Evolutionary conservation across 1,140 invertebrate species (phyloP).

Genomic region (Plectrocnemia conspersa): DNA sequence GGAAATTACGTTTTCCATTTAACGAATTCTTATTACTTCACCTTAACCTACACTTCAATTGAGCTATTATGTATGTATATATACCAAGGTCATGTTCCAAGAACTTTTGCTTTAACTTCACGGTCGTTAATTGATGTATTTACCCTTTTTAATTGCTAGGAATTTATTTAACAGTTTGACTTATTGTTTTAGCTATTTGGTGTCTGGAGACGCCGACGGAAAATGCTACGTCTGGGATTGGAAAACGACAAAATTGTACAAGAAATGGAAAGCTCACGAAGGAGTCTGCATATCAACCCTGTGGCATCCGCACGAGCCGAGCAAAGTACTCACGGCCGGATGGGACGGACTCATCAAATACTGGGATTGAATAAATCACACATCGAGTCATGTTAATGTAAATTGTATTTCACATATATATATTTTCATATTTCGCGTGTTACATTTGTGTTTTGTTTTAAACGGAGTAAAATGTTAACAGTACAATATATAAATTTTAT

Average conservation of each 20-base stretch:
- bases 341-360: slow-evolving; percentile 99
- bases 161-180: slow-evolving; percentile 21
- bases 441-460: too few relatives aligned
- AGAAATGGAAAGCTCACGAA: slow-evolving; percentile 99
- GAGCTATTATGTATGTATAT: slow-evolving; percentile 2
- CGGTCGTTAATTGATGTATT: too few relatives aligned
- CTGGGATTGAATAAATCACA: slow-evolving; percentile 89
- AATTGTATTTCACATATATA: too few relatives aligned
- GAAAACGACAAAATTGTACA: slow-evolving; percentile 97
- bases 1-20: too few relatives aligned
- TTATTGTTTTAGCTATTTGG: slow-evolving; percentile 75
- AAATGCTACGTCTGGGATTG: slow-evolving; percentile 99
- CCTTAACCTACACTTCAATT: slow-evolving; percentile 3
- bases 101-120: too few relatives aligned
- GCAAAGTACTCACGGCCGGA: slow-evolving; percentile 91
- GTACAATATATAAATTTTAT: too few relatives aligned
- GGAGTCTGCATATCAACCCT: slow-evolving; percentile 90
- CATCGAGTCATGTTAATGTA: too few relatives aligned
- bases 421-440: too few relatives aligned
- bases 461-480: too few relatives aligned
- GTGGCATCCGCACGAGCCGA: slow-evolving; percentile 99
- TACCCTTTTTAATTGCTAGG: too few relatives aligned
- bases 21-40: too few relatives aligned
- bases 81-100: too few relatives aligned
- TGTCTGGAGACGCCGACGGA: slow-evolving; percentile 99